These are phyloP conservation scores for Phainopepla nitens DNA, from an alignment of 2,113 vertebrate species.

Conservation along the genomic window DNA sequence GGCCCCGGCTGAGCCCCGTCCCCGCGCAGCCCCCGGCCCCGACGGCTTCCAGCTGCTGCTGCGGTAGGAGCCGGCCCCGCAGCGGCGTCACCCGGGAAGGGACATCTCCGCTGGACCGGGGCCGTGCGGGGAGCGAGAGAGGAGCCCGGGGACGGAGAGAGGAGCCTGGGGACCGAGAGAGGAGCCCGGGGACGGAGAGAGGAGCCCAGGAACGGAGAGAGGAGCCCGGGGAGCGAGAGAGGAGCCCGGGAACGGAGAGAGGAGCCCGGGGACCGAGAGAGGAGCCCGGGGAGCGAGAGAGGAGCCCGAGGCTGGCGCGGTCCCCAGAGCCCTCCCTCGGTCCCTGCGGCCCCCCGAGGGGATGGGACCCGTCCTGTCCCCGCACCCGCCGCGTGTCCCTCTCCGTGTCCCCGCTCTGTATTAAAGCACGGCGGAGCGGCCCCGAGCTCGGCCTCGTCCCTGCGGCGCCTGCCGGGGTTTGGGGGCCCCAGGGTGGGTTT, in stretches of 20 bases:
- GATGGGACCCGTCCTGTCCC: background rate
- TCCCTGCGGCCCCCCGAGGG: background rate
- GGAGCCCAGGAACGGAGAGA: too few relatives aligned
- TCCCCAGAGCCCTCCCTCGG: background rate
- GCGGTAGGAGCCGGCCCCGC: background rate
- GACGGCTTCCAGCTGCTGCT: conserved; percentile 53
- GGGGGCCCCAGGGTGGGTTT: background rate
- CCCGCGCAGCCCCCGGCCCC: conserved; percentile 20
- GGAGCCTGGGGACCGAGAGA: too few relatives aligned
- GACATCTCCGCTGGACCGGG: background rate
- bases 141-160: too few relatives aligned
- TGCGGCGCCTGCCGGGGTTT: background rate
- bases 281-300: background rate
- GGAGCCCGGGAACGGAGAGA: too few relatives aligned
- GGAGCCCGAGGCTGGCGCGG: background rate
- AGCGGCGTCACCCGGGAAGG: background rate
- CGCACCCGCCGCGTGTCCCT: background rate
- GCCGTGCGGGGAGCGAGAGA: too few relatives aligned
- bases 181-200: too few relatives aligned
- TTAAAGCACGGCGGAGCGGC: background rate
- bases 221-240: too few relatives aligned
- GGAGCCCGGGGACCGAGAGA: background rate
- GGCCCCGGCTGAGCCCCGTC: background rate
- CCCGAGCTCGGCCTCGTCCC: background rate
- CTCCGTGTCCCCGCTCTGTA: background rate